Percentiles rank a stretch among this genome's conserved stretches.
phyloP scores from a whole-genome alignment of 1,140 invertebrate genomes.

The Cephus cinctus region DNA sequence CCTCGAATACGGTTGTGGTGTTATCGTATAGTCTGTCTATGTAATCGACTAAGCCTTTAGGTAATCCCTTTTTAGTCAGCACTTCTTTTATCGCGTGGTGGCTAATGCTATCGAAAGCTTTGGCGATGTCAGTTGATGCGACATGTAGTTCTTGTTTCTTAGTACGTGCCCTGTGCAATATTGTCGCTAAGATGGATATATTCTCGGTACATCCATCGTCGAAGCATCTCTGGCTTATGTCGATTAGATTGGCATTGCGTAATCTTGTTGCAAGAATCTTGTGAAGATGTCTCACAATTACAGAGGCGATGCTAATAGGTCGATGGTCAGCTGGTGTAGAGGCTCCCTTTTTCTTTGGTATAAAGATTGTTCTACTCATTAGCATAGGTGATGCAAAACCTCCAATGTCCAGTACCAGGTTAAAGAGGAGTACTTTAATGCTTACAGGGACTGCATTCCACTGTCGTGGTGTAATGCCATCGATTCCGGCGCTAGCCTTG shows the following conservation, averaged over 20 bases:
- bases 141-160: slow-evolving; percentile 14
- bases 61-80: slow-evolving; percentile 5
- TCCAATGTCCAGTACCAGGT: slow-evolving; percentile 13
- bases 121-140: slow-evolving; percentile 18
- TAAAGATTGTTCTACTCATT: slow-evolving; percentile 13
- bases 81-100: slow-evolving; percentile 5
- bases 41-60: slow-evolving; percentile 4
- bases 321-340: slow-evolving; percentile 32
- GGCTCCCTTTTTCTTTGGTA: slow-evolving; percentile 27
- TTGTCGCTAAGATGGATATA: slow-evolving; percentile 2
- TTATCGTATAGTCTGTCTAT: slow-evolving; percentile 10
- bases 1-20: slow-evolving; percentile 10
- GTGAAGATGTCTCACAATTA: slow-evolving; percentile 34
- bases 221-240: slow-evolving; percentile 15
- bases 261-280: slow-evolving; percentile 21
- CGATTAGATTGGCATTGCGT: background rate
- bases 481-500: slow-evolving; percentile 5
- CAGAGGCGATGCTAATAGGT: slow-evolving; percentile 48
- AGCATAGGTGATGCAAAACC: slow-evolving; percentile 7
- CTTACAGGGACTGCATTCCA: slow-evolving; percentile 10
- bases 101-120: slow-evolving; percentile 21
- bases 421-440: slow-evolving; percentile 18
- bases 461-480: slow-evolving; percentile 1
- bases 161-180: slow-evolving; percentile 4
- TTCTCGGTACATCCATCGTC: slow-evolving; percentile 24